Conservation (phyloP, 2,113 vertebrate species). For the Anguilla japonica region DNA sequence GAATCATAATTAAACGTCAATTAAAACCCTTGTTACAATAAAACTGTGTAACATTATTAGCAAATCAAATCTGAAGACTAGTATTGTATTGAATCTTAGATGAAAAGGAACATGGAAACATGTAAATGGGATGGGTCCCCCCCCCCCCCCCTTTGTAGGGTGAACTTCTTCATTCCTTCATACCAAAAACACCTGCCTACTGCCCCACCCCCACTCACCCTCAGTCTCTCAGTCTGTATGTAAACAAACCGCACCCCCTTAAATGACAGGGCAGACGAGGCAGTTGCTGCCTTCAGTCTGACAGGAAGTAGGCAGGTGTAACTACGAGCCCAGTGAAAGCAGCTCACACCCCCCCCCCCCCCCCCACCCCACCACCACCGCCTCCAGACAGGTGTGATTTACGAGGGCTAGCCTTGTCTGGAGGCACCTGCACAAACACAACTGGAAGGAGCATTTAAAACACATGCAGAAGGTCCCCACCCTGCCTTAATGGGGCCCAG, state of each 20-base stretch:
- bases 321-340: not conserved
- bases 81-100: too few relatives aligned
- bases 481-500: too few relatives aligned
- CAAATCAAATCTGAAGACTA: too few relatives aligned
- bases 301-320: not conserved
- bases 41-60: too few relatives aligned
- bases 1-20: too few relatives aligned
- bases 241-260: not conserved
- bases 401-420: not conserved
- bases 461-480: not conserved
- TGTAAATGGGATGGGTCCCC: not conserved
- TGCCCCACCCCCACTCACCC: not conserved
- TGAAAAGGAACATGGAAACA: too few relatives aligned
- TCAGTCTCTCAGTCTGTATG: not conserved
- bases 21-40: too few relatives aligned
- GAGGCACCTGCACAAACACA: not conserved
- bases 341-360: not conserved
- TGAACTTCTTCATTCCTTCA: slow-evolving; percentile 31
- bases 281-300: slow-evolving; percentile 1
- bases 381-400: not conserved
- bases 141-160: too few relatives aligned
- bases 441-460: not conserved
- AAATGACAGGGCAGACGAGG: not conserved
- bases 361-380: not conserved
- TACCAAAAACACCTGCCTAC: slow-evolving; percentile 7